Evolutionary conservation across 2,797 vertebrate species (phyloP).

Genomic region (Sebastes kiyomatsui): DNA sequence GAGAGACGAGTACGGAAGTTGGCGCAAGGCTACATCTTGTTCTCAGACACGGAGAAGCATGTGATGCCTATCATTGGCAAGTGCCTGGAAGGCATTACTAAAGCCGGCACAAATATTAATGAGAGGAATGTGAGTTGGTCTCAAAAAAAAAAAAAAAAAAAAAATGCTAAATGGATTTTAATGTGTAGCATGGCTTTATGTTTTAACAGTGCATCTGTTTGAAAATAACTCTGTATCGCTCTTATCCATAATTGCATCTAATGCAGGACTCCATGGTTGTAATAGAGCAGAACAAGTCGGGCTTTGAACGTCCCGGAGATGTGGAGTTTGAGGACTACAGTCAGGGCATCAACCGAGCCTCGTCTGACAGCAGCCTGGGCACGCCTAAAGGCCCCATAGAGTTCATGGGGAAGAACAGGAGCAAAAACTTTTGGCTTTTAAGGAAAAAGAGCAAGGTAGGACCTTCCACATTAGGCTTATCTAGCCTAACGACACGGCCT

Average conservation of each 20-base stretch:
- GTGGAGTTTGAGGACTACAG: constrained; percentile 94
- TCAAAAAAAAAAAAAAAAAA: not conserved
- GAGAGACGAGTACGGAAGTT: constrained; percentile 84
- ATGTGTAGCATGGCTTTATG: not conserved
- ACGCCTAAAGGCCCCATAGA: constrained; percentile 87
- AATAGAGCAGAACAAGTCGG: constrained; percentile 91
- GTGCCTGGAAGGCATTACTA: constrained; percentile 91
- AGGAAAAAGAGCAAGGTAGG: constrained; percentile 91
- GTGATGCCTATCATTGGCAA: constrained; percentile 92
- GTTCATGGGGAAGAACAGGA: constrained; percentile 82
- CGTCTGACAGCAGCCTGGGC: constrained; percentile 90
- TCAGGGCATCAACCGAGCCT: constrained; percentile 89
- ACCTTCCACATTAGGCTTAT: not conserved
- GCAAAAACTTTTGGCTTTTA: constrained; percentile 91
- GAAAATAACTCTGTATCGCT: constrained; percentile 13
- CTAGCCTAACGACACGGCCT: not conserved
- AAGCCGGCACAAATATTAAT: constrained; percentile 86
- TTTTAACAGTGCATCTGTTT: constrained; percentile 13
- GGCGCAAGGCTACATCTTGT: constrained; percentile 85
- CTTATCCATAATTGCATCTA: constrained; percentile 1
- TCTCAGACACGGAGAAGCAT: constrained; percentile 87
- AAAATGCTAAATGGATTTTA: constrained; percentile 6
- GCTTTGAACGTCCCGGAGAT: constrained; percentile 90
- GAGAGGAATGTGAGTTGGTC: constrained; percentile 85
- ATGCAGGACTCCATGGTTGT: constrained; percentile 87